Evolutionary conservation across 2,797 vertebrate genomes (phyloP).

Genomic region (Helarctos malayanus): DNA sequence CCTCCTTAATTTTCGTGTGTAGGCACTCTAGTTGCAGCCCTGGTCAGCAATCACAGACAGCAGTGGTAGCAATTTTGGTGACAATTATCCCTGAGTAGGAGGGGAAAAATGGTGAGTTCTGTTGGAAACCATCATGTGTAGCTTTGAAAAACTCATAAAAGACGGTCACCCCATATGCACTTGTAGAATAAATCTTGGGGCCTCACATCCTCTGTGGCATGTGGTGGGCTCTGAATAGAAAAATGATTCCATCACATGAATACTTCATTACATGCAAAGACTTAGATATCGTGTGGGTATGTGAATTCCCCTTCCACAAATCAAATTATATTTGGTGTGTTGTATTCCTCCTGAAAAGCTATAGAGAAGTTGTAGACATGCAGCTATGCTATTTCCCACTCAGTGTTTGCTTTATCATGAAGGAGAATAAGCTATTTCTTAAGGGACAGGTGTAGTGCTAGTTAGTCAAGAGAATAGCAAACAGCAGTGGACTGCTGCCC

Average conservation of each 20-base stretch:
- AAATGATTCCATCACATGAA: not conserved
- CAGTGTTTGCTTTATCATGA: conserved; percentile 66
- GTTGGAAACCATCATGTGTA: not conserved
- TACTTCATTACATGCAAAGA: not conserved
- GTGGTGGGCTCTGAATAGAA: not conserved
- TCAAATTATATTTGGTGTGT: conserved; percentile 16
- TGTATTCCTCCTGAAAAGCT: conserved; percentile 58
- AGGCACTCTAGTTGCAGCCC: not conserved
- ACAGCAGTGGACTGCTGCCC: conserved; percentile 50
- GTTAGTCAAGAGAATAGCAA: conserved; percentile 58
- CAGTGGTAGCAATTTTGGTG: conserved; percentile 29
- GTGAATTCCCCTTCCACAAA: conserved; percentile 25
- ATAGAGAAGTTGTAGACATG: not conserved
- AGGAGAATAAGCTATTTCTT: conserved; percentile 64
- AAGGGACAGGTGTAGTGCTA: conserved; percentile 70
- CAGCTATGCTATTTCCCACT: conserved; percentile 34
- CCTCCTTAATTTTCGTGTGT: not conserved
- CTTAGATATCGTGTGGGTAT: not conserved
- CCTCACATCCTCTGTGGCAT: not conserved
- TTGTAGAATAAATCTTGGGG: not conserved
- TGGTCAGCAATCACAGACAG: not conserved
- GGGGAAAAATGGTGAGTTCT: not conserved
- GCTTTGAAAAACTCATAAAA: conserved; percentile 37
- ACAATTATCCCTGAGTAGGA: not conserved
- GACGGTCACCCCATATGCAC: not conserved